Evolutionary conservation across 2,113 vertebrate genomes (phyloP).

Genomic region (Cyprinodon variegatus): DNA sequence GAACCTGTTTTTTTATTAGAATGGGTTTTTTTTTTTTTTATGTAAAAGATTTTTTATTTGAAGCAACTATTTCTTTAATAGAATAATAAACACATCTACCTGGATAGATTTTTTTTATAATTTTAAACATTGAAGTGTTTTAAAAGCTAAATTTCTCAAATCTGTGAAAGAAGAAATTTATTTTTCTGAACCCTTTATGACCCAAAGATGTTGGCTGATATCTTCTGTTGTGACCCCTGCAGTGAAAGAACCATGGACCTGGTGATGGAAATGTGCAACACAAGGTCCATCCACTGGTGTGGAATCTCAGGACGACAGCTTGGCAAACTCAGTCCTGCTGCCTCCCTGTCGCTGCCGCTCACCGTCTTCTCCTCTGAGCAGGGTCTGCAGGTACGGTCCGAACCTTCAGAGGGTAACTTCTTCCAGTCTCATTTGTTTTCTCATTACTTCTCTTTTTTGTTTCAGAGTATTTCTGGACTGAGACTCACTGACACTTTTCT

Average conservation of each 20-base stretch:
- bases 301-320: conserved; percentile 94
- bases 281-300: conserved; percentile 94
- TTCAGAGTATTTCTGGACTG: conserved; percentile 93
- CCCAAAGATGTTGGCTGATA: neutral
- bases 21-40: too few relatives aligned
- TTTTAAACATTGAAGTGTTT: too few relatives aligned
- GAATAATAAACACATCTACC: too few relatives aligned
- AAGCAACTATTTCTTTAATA: too few relatives aligned
- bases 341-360: conserved; percentile 90
- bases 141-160: too few relatives aligned
- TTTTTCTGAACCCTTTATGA: neutral
- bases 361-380: conserved; percentile 91
- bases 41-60: too few relatives aligned
- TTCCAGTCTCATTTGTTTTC: neutral
- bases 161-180: too few relatives aligned
- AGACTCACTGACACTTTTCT: conserved; percentile 95
- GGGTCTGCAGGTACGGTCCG: conserved; percentile 87
- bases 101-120: too few relatives aligned
- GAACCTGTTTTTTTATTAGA: too few relatives aligned
- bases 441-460: conserved; percentile 1
- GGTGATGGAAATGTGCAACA: conserved; percentile 96
- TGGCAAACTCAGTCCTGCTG: conserved; percentile 91
- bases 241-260: conserved; percentile 99
- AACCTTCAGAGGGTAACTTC: neutral
- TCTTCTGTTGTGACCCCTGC: conserved; percentile 24